Evolutionary conservation across 1,140 invertebrate genomes (phyloP).

Genomic region (Asbolus verrucosus): DNA sequence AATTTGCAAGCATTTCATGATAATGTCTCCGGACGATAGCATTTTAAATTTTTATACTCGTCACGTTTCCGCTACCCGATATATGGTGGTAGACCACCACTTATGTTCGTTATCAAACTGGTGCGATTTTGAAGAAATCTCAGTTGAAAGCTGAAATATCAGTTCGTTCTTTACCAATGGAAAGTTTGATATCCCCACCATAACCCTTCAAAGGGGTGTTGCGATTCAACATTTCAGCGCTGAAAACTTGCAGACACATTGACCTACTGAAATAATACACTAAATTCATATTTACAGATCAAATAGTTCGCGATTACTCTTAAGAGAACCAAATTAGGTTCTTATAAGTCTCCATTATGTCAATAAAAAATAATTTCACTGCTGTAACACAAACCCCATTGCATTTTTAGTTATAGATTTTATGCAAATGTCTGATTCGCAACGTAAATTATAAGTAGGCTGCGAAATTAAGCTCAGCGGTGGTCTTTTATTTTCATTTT

Average conservation of each 20-base stretch:
- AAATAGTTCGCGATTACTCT: not conserved
- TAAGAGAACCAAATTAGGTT: slow-evolving; percentile 7
- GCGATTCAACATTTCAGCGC: slow-evolving; percentile 31
- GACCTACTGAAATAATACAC: slow-evolving; percentile 40
- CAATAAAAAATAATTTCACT: slow-evolving; percentile 8
- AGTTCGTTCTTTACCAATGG: slow-evolving; percentile 29
- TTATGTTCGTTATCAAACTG: slow-evolving; percentile 21
- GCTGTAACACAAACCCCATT: not conserved
- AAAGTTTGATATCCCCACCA: slow-evolving; percentile 1
- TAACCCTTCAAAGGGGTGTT: not conserved
- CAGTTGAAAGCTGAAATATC: slow-evolving; percentile 28
- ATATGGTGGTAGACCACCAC: too few relatives aligned
- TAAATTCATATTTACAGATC: slow-evolving; percentile 3
- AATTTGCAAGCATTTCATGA: slow-evolving; percentile 25
- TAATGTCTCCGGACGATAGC: slow-evolving; percentile 14
- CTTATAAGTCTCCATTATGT: not conserved
- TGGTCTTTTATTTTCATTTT: too few relatives aligned
- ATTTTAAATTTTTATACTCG: slow-evolving; percentile 7
- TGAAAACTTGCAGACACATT: slow-evolving; percentile 28
- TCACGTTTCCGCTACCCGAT: too few relatives aligned
- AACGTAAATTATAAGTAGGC: too few relatives aligned
- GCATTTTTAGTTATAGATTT: slow-evolving; percentile 32
- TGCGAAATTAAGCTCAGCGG: too few relatives aligned
- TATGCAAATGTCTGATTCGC: slow-evolving; percentile 25
- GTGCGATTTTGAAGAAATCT: slow-evolving; percentile 25